These are phyloP conservation scores for Chironomus tepperi DNA, from an alignment of 1,140 invertebrate genomes.

Conservation along the genomic window DNA sequence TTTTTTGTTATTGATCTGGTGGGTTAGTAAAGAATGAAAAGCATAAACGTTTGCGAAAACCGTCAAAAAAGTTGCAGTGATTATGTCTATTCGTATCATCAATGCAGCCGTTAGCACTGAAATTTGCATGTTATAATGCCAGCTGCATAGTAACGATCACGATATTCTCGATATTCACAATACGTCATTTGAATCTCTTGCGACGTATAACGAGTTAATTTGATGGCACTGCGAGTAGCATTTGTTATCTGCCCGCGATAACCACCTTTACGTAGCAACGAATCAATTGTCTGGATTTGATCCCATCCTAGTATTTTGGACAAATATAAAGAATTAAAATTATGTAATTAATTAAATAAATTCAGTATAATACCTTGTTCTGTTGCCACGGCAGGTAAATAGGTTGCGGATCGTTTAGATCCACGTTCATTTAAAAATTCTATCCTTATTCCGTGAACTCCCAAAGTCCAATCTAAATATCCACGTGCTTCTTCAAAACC, in stretches of 20 bases:
- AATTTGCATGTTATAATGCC: background rate
- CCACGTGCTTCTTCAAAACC: conserved; percentile 90
- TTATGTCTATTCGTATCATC: background rate
- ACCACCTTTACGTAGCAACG: conserved; percentile 91
- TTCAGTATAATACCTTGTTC: conserved; percentile 73
- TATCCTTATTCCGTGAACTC: conserved; percentile 94
- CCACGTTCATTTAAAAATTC: conserved; percentile 96
- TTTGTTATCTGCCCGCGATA: conserved; percentile 86
- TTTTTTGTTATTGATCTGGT: background rate
- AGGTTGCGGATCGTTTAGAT: conserved; percentile 91
- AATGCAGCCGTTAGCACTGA: conserved; percentile 16
- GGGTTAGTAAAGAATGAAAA: background rate
- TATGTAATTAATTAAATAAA: background rate
- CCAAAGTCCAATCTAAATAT: conserved; percentile 96
- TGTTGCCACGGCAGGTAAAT: conserved; percentile 91
- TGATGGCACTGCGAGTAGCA: conserved; percentile 77
- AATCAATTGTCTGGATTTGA: conserved; percentile 96
- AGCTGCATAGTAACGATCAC: conserved; percentile 31
- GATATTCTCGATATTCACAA: conserved; percentile 37
- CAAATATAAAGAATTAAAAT: conserved; percentile 19
- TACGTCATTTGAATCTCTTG: conserved; percentile 45
- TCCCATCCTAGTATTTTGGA: conserved; percentile 72
- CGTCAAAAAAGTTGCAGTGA: background rate
- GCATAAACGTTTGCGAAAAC: background rate
- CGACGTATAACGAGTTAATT: conserved; percentile 86